Evolutionary conservation across 2,797 vertebrate genomes (phyloP).

Genomic region (Eleutherodactylus coqui): DNA sequence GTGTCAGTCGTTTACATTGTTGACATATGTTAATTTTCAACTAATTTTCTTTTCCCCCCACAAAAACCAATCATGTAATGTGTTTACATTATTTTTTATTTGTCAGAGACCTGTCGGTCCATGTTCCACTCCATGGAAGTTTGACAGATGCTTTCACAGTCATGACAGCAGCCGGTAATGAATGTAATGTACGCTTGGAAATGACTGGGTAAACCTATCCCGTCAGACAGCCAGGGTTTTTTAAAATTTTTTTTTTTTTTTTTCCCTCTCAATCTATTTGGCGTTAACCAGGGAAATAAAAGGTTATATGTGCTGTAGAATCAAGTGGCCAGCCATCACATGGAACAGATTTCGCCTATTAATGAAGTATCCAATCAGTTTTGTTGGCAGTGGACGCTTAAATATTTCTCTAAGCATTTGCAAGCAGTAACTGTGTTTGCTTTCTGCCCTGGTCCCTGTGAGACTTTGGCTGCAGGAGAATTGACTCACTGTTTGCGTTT

Average conservation of each 20-base stretch:
- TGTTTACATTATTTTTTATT: neutral
- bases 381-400: constrained; percentile 24
- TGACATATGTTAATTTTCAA: no score
- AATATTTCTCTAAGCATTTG: constrained; percentile 36
- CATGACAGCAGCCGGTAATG: constrained; percentile 5
- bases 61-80: neutral
- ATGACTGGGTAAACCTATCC: neutral
- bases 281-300: neutral
- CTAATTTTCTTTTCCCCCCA: neutral
- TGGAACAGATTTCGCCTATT: neutral
- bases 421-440: constrained; percentile 13
- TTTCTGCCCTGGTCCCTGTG: neutral
- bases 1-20: no score
- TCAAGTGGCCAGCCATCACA: neutral
- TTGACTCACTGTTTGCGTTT: constrained; percentile 43
- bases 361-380: neutral
- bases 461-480: constrained; percentile 17
- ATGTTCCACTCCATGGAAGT: neutral
- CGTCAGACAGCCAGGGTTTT: constrained; percentile 8
- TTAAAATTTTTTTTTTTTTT: neutral
- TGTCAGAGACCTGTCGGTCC: neutral
- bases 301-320: neutral
- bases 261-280: constrained; percentile 16
- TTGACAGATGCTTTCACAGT: constrained; percentile 7
- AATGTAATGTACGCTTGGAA: neutral